phyloP scores from a whole-genome alignment of 1,140 invertebrate genomes.

The Megalonaias nervosa region DNA sequence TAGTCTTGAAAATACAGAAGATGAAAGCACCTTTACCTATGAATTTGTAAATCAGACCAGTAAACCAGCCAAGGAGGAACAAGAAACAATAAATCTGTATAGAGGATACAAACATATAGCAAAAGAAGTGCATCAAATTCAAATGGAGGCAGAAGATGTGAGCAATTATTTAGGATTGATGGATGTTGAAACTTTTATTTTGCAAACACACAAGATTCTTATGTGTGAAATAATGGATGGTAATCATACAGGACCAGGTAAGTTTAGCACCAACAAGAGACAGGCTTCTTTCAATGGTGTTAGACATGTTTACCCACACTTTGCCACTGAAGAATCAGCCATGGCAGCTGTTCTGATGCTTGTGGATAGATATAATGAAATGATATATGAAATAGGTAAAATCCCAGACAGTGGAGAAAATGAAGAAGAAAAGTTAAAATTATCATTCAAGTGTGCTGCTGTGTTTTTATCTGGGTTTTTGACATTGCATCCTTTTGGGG shows the following conservation, averaged over 20 bases:
- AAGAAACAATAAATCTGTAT: slow-evolving; percentile 18
- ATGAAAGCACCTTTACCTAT: not conserved
- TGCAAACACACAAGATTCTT: not conserved
- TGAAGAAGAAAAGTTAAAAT: not conserved
- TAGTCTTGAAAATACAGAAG: too few relatives aligned
- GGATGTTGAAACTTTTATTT: slow-evolving; percentile 7
- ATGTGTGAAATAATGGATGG: slow-evolving; percentile 2
- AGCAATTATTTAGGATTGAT: not conserved
- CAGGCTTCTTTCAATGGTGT: not conserved
- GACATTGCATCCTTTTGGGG: slow-evolving; percentile 9
- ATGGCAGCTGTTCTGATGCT: not conserved
- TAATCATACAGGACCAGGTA: not conserved
- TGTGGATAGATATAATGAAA: slow-evolving; percentile 8
- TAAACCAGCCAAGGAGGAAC: not conserved
- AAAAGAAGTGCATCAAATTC: not conserved
- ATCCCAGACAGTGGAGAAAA: not conserved
- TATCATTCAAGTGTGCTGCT: slow-evolving; percentile 15
- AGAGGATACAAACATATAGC: slow-evolving; percentile 1
- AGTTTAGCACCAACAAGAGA: not conserved
- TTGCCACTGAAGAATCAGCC: not conserved
- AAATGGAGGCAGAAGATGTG: not conserved
- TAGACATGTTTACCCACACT: not conserved
- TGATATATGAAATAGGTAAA: not conserved
- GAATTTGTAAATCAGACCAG: not conserved
- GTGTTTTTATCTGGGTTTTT: slow-evolving; percentile 9